phyloP scores from a whole-genome alignment of 35 echinoderm and acorn worm genomes.

The Ophiothrix spiculata region DNA sequence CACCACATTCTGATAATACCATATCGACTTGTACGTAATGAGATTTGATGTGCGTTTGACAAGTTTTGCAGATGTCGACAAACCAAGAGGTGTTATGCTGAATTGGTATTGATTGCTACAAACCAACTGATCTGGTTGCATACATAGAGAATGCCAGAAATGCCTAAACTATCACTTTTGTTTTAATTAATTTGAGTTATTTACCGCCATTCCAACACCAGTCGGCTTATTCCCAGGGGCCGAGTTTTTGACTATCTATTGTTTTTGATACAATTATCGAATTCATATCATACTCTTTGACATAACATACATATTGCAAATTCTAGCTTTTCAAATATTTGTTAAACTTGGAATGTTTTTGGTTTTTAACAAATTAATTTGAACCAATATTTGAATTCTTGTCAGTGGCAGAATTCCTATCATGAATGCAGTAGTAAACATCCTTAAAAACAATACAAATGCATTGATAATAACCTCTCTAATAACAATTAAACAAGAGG shows the following conservation, averaged over 20 bases:
- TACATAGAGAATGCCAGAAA: slow-evolving; percentile 3
- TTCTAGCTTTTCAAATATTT: too few species aligned
- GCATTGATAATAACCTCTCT: too few species aligned
- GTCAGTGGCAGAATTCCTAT: too few species aligned
- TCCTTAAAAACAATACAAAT: too few species aligned
- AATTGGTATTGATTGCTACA: neutral
- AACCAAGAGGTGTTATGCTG: neutral
- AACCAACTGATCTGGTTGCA: neutral
- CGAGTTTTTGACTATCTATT: neutral
- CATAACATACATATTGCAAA: neutral
- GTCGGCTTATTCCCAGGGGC: neutral
- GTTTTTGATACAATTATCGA: neutral
- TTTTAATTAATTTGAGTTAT: neutral
- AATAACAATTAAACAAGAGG: too few species aligned
- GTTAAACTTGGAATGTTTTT: too few species aligned
- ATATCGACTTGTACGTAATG: neutral
- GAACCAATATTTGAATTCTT: too few species aligned
- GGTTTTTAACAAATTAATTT: too few species aligned
- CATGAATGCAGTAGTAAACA: too few species aligned
- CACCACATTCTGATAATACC: neutral
- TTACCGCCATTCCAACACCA: neutral
- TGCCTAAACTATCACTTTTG: neutral
- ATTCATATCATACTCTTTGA: neutral
- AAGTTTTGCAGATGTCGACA: neutral
- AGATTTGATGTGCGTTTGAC: neutral